A percentile compares a stretch with the other conserved stretches of the same genome.
Conservation (phyloP, 2,797 vertebrate species). For the Rhinichthys osculus region DNA sequence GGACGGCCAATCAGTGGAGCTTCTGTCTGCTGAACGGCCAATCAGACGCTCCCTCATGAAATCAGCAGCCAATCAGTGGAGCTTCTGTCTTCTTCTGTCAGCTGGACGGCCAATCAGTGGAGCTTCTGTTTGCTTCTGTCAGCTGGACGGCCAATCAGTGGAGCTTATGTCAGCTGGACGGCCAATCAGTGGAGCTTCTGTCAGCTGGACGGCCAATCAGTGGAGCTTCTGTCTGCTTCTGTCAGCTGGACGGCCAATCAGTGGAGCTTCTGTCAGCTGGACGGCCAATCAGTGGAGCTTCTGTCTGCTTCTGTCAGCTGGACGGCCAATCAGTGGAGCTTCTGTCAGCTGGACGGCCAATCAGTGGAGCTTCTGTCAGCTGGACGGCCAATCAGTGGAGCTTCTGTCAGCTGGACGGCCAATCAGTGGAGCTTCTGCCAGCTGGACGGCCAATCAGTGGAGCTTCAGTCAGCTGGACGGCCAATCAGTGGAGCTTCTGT, state of each 20-base stretch:
- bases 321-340: background rate
- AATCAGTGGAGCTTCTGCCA: conserved; percentile 41
- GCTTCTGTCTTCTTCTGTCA: background rate
- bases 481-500: background rate
- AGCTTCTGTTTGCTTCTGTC: too few relatives aligned
- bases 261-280: too few relatives aligned
- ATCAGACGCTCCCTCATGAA: background rate
- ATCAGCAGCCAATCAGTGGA: background rate
- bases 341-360: background rate
- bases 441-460: background rate
- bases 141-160: conserved; percentile 46
- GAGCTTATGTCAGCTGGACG: background rate
- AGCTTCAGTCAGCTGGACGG: background rate
- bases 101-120: too few relatives aligned
- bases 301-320: background rate
- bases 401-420: background rate
- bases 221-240: background rate
- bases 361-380: background rate
- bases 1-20: too few relatives aligned
- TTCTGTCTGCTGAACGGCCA: background rate
- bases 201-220: background rate
- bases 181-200: background rate
- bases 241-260: too few relatives aligned
- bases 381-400: too few relatives aligned
- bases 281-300: conserved; percentile 46